Base-by-base conservation (phyloP, 1,140 invertebrate species). In the Oscheius sp. region DNA sequence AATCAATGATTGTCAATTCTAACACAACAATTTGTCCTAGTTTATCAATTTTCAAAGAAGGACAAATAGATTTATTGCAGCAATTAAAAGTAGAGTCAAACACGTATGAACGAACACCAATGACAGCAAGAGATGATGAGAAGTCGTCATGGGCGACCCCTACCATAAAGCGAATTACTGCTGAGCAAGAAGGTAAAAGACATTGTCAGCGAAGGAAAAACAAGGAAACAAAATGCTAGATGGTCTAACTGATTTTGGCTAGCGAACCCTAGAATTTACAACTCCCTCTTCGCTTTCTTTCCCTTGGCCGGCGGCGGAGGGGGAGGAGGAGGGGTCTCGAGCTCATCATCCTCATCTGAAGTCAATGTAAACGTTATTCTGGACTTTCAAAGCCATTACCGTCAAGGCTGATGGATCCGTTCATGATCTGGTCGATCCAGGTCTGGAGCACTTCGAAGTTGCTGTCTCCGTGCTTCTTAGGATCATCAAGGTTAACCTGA, bases 381-480 rank as follows among this genome's bases (percentile, higher is more conserved):
- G 1, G 1, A 55, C 1, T 49, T 38, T 68, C 20, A 36, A 29
- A 45, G 38, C 0, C 13, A 76, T 61, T 63, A 84, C 81, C 82
- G 69, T 83, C 82, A 46, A 83, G 75, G 35, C 79, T 74, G 65
- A 83, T 83, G 66, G 68, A 73, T 35, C 83, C 82, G 45, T 68
- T 68, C 72, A 83, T 81, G 61, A 83, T 83, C 59, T 83, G 82
- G 61, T 83, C 82, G 38, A 84, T 79, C 82, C 82, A 83, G 4
- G 81, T 74, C 68, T 83, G 81, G n/a, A 83, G 66, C 28, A 73
- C 82, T 58, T 83, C 82, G 38, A 84, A 72, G 68, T 83, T 83
- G 74, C 73, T 76, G 31, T 84, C 82, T 35, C 58, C 74, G 70
- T 83, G 83, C 63, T 83, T 83, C 64, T 83, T 83, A 15, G 82